Conservation (phyloP, 2,888 invertebrate species). For the Selenia dentaria region DNA sequence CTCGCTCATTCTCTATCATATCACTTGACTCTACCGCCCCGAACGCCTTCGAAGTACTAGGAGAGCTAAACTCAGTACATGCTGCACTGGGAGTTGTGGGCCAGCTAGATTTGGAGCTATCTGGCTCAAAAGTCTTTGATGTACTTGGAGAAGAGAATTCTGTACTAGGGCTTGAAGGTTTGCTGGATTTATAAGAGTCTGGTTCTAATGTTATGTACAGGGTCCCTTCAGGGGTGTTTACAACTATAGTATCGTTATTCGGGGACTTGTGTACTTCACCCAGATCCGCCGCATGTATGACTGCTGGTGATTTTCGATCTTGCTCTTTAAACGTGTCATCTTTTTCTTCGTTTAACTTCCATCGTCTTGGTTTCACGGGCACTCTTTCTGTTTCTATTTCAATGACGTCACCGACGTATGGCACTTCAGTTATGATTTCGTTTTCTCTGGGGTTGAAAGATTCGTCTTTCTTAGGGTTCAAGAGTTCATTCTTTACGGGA, state of each 20-base stretch:
- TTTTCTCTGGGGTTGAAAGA: constrained; percentile 49
- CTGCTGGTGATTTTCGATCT: constrained; percentile 17
- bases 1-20: constrained; percentile 58
- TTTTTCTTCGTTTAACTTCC: constrained; percentile 9
- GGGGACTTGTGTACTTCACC: constrained; percentile 66
- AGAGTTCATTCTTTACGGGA: constrained; percentile 34
- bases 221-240: constrained; percentile 76
- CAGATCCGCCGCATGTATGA: constrained; percentile 63
- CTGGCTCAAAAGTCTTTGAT: constrained; percentile 63
- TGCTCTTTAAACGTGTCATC: constrained; percentile 24
- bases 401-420: constrained; percentile 41
- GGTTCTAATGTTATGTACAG: constrained; percentile 75
- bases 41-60: constrained; percentile 57
- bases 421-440: constrained; percentile 19
- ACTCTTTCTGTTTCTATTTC: constrained; percentile 36
- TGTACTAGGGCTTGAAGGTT: constrained; percentile 44
- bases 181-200: constrained; percentile 47
- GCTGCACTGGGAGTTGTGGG: constrained; percentile 42
- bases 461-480: constrained; percentile 27
- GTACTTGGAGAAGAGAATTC: constrained; percentile 56
- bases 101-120: constrained; percentile 44
- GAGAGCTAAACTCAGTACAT: constrained; percentile 54
- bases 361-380: constrained; percentile 33
- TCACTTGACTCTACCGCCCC: constrained; percentile 59
- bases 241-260: constrained; percentile 74